Conservation (phyloP, 30 jellyfish, hydroid and myxozoan species). For the Chironex yamaguchii region DNA sequence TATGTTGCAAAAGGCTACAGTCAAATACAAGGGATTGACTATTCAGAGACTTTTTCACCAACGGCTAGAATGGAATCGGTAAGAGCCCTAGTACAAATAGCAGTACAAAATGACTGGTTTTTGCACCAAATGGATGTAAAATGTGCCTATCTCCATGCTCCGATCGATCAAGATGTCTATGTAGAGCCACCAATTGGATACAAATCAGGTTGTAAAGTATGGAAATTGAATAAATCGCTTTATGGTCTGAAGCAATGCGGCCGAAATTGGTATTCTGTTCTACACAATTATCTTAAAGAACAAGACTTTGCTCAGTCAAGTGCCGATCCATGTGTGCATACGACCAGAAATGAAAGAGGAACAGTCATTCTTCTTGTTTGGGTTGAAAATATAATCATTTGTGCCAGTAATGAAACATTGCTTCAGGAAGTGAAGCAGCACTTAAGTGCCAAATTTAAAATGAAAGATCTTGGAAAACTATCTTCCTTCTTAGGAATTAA, state of each 20-base stretch:
- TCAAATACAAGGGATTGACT: constrained; percentile 33
- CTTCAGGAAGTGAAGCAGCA: neutral
- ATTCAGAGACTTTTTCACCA: constrained; percentile 54
- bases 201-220: neutral
- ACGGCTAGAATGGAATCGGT: constrained; percentile 60
- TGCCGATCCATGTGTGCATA: constrained; percentile 67
- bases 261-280: constrained; percentile 48
- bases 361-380: constrained; percentile 14
- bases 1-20: constrained; percentile 45
- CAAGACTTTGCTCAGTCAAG: constrained; percentile 21
- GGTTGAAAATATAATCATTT: constrained; percentile 48
- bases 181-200: constrained; percentile 51
- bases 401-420: neutral
- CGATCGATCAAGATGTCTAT: constrained; percentile 46
- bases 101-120: constrained; percentile 15
- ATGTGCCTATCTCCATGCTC: constrained; percentile 67
- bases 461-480: constrained; percentile 66
- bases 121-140: constrained; percentile 68
- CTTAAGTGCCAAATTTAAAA: constrained; percentile 6
- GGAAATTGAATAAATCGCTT: constrained; percentile 75
- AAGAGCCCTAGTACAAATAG: constrained; percentile 31
- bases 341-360: neutral
- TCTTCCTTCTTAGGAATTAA: constrained; percentile 66
- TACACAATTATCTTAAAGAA: constrained; percentile 20
- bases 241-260: constrained; percentile 83